Percentiles rank a stretch among this genome's conserved stretches.
phyloP scores from a whole-genome alignment of 2,113 vertebrate genomes.

The Pavo muticus region DNA sequence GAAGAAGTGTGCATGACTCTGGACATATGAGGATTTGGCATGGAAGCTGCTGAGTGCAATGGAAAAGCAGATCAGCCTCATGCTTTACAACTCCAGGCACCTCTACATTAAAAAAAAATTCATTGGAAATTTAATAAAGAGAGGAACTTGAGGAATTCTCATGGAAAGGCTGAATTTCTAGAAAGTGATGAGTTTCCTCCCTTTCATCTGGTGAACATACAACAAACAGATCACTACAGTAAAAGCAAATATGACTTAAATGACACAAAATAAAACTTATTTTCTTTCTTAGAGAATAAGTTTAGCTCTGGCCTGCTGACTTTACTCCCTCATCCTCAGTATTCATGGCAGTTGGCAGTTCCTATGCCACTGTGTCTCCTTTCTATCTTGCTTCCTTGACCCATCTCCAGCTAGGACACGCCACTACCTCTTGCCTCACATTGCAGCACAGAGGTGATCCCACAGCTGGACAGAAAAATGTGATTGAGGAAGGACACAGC shows the following conservation, averaged over 20 bases:
- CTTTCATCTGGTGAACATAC: not conserved
- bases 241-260: not conserved
- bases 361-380: not conserved
- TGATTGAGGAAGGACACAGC: not conserved
- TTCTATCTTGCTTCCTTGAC: not conserved
- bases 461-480: not conserved
- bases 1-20: not conserved
- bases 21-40: not conserved
- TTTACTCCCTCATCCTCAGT: not conserved
- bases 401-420: not conserved
- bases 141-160: constrained; percentile 25
- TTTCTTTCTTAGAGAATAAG: not conserved
- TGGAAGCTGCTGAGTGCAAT: not conserved
- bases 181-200: not conserved
- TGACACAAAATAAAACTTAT: not conserved
- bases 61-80: not conserved
- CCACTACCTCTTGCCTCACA: not conserved
- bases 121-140: constrained; percentile 11
- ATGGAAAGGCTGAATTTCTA: not conserved
- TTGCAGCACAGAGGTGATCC: not conserved
- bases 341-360: not conserved
- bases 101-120: not conserved
- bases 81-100: not conserved
- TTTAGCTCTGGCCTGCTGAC: not conserved
- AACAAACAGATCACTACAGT: not conserved